Evolutionary conservation across 2,113 vertebrate species (phyloP), one percentile per base, ranked within the genome.

Genomic region (Acinonyx jubatus): DNA sequence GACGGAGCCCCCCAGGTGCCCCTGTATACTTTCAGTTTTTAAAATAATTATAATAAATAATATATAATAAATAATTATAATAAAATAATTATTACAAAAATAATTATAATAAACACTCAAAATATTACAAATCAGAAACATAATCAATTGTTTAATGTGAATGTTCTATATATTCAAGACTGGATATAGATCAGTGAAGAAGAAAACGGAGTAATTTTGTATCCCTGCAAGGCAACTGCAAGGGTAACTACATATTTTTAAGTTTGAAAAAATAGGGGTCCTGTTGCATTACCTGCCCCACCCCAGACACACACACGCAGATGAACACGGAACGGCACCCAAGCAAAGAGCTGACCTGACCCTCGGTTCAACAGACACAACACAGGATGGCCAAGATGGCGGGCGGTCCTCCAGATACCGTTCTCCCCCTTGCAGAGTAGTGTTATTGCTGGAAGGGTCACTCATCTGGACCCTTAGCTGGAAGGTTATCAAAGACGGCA

Each of bases 381-480:
- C 36, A 25, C 21, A 18, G 1, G 71, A 21, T 36, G 52, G 23
- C 52, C 52, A 38, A 82, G n/a, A 29, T 38, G 48, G 52, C 2
- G 2, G 55, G 7, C 14, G 38, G n/a, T 11, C 80, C 2, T 1
- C n/a, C n/a, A 9, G 27, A 38, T 16, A 38, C 21, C 0, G 13
- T 27, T 52, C n/a, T 61, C 33, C 4, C 21, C 80, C n/a, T 14
- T 27, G 4, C 19, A 61, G 23, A 38, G n/a, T 10, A 38, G 23
- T 16, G 21, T 7, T 36, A 4, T 82, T 1, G 1, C n/a, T 29
- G 55, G 55, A 29, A 82, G 50, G 50, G 50, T 14, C 50, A 50
- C 8, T 14, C 14, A 12, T 50, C 50, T 4, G 50, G 50, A 50
- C 50, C 50, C 50, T 50, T 50, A 50, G 50, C 50, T 50, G 50